phyloP scores from a whole-genome alignment of 2,797 vertebrate species.

The Saguinus oedipus region DNA sequence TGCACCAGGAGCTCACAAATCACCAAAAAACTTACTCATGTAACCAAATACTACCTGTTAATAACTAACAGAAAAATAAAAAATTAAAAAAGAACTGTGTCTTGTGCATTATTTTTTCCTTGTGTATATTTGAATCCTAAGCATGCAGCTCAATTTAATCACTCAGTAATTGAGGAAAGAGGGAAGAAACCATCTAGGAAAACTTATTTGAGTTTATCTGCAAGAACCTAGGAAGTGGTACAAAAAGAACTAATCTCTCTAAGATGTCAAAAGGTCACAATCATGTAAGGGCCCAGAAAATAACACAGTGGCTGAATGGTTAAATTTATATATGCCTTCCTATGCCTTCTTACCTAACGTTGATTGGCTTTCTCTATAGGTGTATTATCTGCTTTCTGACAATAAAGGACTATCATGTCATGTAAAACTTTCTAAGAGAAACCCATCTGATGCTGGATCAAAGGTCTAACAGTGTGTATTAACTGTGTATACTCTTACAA shows the following conservation, averaged over 20 bases:
- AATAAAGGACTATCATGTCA: constrained; percentile 40
- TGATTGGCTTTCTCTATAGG: constrained; percentile 54
- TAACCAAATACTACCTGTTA: background rate
- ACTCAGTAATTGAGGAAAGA: background rate
- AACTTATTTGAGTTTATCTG: background rate
- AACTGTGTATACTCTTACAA: constrained; percentile 54
- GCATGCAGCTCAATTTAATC: background rate
- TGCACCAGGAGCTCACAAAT: background rate
- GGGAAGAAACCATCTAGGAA: background rate
- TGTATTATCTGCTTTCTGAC: constrained; percentile 51
- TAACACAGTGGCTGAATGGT: constrained; percentile 32
- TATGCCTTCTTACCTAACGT: constrained; percentile 22
- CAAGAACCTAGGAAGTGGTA: background rate
- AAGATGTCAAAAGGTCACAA: constrained; percentile 3
- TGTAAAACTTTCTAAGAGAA: constrained; percentile 67
- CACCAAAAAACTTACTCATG: background rate
- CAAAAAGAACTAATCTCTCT: background rate
- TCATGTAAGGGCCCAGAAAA: background rate
- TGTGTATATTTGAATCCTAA: background rate
- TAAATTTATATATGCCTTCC: constrained; percentile 44
- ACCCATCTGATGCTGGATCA: constrained; percentile 60
- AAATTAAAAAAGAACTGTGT: background rate
- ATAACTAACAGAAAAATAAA: background rate
- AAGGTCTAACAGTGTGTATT: constrained; percentile 15
- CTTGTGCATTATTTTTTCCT: background rate